Evolutionary conservation across 1,140 invertebrate species (phyloP).

Genomic region (Tetramorium parvispinum): DNA sequence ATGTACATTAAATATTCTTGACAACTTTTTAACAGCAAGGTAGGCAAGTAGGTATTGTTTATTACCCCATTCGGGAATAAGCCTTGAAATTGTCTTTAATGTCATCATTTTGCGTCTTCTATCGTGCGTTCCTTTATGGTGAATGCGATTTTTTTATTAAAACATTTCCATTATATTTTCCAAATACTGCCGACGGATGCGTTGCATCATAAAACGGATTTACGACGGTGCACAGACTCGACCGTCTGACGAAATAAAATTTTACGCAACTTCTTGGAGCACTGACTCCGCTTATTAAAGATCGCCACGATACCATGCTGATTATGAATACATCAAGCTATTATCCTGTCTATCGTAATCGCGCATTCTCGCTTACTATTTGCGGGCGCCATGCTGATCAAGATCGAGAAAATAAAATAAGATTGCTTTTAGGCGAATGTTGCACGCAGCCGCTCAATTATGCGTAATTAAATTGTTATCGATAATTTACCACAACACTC

Average conservation of each 20-base stretch:
- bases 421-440: conserved; percentile 8
- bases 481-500: background rate
- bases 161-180: conserved; percentile 11
- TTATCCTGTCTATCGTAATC: conserved; percentile 56
- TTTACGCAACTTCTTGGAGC: conserved; percentile 34
- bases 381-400: background rate
- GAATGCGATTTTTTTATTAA: background rate
- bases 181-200: background rate
- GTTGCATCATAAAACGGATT: conserved; percentile 36
- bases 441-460: background rate
- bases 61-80: background rate
- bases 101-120: background rate
- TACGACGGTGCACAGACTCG: background rate
- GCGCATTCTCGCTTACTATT: background rate
- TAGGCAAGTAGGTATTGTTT: background rate
- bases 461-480: conserved; percentile 39
- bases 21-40: background rate
- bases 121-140: background rate
- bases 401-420: conserved; percentile 13
- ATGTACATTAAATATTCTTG: background rate
- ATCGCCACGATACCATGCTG: conserved; percentile 48
- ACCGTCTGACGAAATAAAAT: conserved; percentile 48
- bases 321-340: conserved; percentile 42
- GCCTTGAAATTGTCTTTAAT: background rate
- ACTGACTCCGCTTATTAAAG: conserved; percentile 56